Evolutionary conservation across 92 coral and sea anemone genomes (phyloP).

Genomic region (Pocillopora meandrina): DNA sequence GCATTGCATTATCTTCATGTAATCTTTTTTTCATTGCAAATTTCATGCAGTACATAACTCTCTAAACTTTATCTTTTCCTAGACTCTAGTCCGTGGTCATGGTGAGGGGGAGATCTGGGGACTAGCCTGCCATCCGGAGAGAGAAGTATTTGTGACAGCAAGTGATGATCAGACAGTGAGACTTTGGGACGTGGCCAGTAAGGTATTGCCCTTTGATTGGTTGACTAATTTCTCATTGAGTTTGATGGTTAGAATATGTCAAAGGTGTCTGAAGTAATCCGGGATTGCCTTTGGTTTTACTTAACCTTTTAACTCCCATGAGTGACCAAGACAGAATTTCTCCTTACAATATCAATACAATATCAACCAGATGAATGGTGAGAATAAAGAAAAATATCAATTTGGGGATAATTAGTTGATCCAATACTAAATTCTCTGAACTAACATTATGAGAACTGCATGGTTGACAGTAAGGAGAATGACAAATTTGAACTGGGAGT

Average conservation of each 20-base stretch:
- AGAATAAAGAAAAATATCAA: too few relatives aligned
- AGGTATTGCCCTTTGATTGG: slow-evolving; percentile 53
- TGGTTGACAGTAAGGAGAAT: too few relatives aligned
- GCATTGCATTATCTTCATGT: background rate
- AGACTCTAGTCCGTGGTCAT: slow-evolving; percentile 90
- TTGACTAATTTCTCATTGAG: background rate
- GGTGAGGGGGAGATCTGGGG: slow-evolving; percentile 99
- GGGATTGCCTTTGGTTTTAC: too few relatives aligned
- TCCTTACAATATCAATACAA: too few relatives aligned
- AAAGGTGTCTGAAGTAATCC: background rate
- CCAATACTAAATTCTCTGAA: too few relatives aligned
- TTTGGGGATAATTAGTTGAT: too few relatives aligned
- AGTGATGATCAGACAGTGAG: slow-evolving; percentile 96
- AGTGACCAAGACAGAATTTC: too few relatives aligned
- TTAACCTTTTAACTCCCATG: too few relatives aligned
- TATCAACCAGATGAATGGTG: too few relatives aligned
- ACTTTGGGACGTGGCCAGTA: slow-evolving; percentile 90
- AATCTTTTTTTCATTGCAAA: background rate
- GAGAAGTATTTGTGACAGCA: slow-evolving; percentile 89
- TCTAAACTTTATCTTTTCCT: background rate
- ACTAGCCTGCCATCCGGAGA: slow-evolving; percentile 92
- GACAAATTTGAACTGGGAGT: too few relatives aligned
- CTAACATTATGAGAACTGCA: too few relatives aligned
- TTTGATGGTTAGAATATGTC: background rate
- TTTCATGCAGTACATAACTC: background rate